Evolutionary conservation across 1,140 invertebrate genomes (phyloP).

Genomic region (Drosophila nikananu): DNA sequence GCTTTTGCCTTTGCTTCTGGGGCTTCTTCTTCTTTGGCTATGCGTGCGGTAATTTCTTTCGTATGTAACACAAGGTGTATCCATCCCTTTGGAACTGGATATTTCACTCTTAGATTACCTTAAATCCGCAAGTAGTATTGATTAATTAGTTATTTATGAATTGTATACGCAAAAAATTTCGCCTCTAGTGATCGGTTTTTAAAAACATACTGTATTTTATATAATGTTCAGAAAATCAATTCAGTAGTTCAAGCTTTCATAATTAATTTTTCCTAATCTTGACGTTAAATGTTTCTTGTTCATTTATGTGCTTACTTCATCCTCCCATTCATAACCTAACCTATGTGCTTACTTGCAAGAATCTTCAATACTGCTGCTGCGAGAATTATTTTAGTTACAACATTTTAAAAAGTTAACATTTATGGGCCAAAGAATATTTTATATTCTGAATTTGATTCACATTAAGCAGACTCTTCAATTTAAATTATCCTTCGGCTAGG

Average conservation of each 20-base stretch:
- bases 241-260: conserved; percentile 55
- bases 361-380: conserved; percentile 8
- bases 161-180: neutral
- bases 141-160: no score
- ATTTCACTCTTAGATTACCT: neutral
- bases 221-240: conserved; percentile 35
- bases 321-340: no score
- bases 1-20: conserved; percentile 6
- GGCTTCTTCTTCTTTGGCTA: conserved; percentile 24
- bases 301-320: conserved; percentile 63
- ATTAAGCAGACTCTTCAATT: neutral
- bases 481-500: neutral
- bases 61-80: conserved; percentile 62
- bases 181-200: neutral
- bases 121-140: no score
- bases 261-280: conserved; percentile 77
- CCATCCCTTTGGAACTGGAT: neutral
- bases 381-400: neutral
- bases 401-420: no score
- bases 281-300: conserved; percentile 64
- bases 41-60: conserved; percentile 57
- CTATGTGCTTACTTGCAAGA: conserved; percentile 57
- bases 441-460: neutral
- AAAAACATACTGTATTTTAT: conserved; percentile 39
- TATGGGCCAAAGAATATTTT: neutral